Evolutionary conservation across 2,113 vertebrate species (phyloP), one percentile per base, ranked within the genome.

Genomic region (Caranx melampygus): DNA sequence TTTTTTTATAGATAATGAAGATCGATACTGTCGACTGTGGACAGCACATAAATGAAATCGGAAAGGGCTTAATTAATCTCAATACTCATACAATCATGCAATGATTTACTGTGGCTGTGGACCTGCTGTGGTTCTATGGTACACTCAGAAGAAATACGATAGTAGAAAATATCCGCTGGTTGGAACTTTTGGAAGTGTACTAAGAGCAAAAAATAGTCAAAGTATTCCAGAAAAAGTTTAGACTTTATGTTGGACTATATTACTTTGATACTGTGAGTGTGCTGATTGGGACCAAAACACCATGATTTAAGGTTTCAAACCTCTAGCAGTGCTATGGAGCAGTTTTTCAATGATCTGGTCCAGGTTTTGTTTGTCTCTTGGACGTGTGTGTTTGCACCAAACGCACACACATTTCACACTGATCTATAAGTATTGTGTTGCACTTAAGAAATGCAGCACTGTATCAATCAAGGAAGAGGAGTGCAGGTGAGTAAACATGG

Each of bases 1-100:
- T 82, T 71, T 65, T 65, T 78, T 78, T 82, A 71, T 40, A 88
- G 72, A 87, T 93, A 92, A 93, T 92, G 84, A 93, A 91, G 91
- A 93, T 78, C 44, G 69, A 93, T 86, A 75, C 15, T 16, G 49
- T 85, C 58, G 33, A 81, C 81, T 44, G 66, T 74, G 52, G 62
- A 87, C 81, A 68, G 74, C 72, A 63, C 58, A 45, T 67, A 73
- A 84, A 87, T 87, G 55, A 86, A 88, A 84, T 42, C 1, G 18
- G 67, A 83, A 76, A 35, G 58, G 21, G 78, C 65, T 84, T 75
- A 35, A 83, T 87, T 80, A 55, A 81, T 85, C 75, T 89, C 76
- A 82, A 82, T 82, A 77, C n/a, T 81, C 20, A 63, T 51, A 74
- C 26, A 26, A 26, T 26, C 26, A 26, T 58, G 11, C 33, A 62